Percentiles rank a stretch among this genome's conserved stretches.
phyloP scores from a whole-genome alignment of 2,797 vertebrate genomes.

The Nannoperca obscura region DNA sequence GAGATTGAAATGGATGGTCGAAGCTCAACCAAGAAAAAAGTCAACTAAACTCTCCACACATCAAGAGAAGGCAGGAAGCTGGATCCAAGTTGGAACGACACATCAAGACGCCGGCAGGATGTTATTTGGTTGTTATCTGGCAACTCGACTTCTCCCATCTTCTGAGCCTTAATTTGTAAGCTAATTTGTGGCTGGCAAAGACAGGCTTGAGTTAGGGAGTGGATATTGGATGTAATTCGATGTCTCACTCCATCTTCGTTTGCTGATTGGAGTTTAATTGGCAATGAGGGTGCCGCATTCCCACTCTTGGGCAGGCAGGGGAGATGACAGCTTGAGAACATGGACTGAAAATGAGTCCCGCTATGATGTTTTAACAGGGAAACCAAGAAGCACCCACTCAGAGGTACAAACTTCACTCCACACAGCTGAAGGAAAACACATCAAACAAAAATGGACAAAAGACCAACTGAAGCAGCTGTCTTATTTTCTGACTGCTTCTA shows the following conservation, averaged over 20 bases:
- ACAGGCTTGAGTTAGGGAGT: constrained; percentile 69
- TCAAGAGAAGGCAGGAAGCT: constrained; percentile 70
- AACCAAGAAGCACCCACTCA: constrained; percentile 8
- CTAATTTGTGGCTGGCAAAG: constrained; percentile 78
- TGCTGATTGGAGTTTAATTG: constrained; percentile 84
- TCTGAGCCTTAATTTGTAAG: constrained; percentile 83
- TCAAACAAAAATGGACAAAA: neutral
- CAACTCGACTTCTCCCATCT: constrained; percentile 68
- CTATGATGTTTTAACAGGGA: constrained; percentile 25
- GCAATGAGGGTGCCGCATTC: constrained; percentile 69
- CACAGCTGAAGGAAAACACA: constrained; percentile 9
- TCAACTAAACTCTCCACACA: constrained; percentile 50
- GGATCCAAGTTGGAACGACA: constrained; percentile 67
- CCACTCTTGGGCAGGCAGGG: constrained; percentile 59
- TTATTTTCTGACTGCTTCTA: neutral
- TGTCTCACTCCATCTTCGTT: constrained; percentile 78
- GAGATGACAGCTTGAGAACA: constrained; percentile 41
- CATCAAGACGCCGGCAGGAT: constrained; percentile 77
- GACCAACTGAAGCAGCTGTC: neutral
- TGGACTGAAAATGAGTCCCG: constrained; percentile 36
- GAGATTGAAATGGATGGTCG: constrained; percentile 58
- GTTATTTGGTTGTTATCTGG: constrained; percentile 78
- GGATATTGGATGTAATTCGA: constrained; percentile 85
- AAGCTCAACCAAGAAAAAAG: constrained; percentile 48
- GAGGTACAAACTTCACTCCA: constrained; percentile 5